Evolutionary conservation across 2,113 vertebrate species (phyloP), one percentile per base, ranked within the genome.

Genomic region (Donacobius atricapilla): DNA sequence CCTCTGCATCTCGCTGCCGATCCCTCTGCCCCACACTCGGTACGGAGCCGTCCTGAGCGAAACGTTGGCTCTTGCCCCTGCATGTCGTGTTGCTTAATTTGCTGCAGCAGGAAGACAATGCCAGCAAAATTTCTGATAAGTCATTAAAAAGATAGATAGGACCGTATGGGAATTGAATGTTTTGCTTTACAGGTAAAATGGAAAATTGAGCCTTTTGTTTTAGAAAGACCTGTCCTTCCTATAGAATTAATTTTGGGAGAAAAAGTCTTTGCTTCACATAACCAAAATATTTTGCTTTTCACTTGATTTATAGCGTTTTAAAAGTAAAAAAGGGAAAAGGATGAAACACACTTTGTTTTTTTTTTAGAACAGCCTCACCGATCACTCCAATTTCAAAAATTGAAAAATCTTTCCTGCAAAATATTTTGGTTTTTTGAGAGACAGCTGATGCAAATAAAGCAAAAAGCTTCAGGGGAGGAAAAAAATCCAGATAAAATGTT

Each of bases 1-100:
- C 94, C 98, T 99, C 50, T 99, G 99, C 97, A 99, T 99, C 97
- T 99, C 99, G 47, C 97, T 99, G 96, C 99, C 99, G 8, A 99
- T 99, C 94, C 99, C 99, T 25, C 97, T 99, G 92, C 99, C 99
- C 81, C 99, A 99, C 81, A 99, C 99, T 31, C 98, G 99, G 99
- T 99, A 98, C 0, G 95, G 96, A 64, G 3, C 69, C 8, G 21
- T 15, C 31, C 51, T 9, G 16, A 16, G 11, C 3, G 10, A 2
- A 6, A 3, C 0, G 0, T 7, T 37, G 40, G 13, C 87, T 79
- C 23, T 37, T 44, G 31, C 54, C 42, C 2, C 0, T 42, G 45
- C 60, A 3, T 6, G 1, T 16, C 22, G 4, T 28, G 45, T 0
- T 33, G 42, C 72, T 79, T 33, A 13, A 31, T 84, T 53, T 78